A percentile compares a stretch with the other conserved stretches of the same genome.
These are phyloP conservation scores for Petrolisthes cinctipes DNA, from an alignment of 2,888 invertebrate species.

Conservation along the genomic window DNA sequence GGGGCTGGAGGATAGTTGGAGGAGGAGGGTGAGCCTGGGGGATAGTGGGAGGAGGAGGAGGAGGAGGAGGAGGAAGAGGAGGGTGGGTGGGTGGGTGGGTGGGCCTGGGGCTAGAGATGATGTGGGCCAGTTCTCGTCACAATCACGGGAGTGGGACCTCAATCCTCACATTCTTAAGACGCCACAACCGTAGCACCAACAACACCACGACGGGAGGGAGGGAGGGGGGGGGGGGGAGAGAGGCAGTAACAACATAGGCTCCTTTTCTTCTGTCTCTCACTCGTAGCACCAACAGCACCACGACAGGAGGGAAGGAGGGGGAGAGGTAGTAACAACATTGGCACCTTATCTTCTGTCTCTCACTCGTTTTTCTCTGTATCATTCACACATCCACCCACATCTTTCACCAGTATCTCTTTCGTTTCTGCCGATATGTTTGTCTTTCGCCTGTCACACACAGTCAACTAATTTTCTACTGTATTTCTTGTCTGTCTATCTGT, in stretches of 20 bases:
- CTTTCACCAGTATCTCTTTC: too few species aligned
- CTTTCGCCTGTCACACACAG: too few species aligned
- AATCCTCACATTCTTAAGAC: not conserved
- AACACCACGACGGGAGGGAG: not conserved
- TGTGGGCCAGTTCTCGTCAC: conserved; percentile 4
- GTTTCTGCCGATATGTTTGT: too few species aligned
- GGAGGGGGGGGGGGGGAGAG: not conserved
- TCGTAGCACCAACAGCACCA: too few species aligned
- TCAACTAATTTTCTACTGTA: too few species aligned
- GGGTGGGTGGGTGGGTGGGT: not conserved
- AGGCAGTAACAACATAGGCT: too few species aligned
- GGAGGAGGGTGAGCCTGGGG: not conserved
- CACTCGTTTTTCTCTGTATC: too few species aligned
- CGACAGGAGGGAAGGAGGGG: not conserved
- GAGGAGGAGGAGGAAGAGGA: not conserved
- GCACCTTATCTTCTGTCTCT: too few species aligned
- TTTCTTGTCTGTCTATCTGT: too few species aligned
- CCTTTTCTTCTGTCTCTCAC: too few species aligned
- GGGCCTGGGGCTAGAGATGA: not conserved
- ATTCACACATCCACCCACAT: too few species aligned
- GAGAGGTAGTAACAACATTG: not conserved
- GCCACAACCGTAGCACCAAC: not conserved
- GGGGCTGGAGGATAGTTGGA: not conserved
- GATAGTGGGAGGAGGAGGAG: not conserved
- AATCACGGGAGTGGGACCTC: conserved; percentile 11